Conservation (phyloP, 2,113 vertebrate genomes). For the Xenopus laevis region DNA sequence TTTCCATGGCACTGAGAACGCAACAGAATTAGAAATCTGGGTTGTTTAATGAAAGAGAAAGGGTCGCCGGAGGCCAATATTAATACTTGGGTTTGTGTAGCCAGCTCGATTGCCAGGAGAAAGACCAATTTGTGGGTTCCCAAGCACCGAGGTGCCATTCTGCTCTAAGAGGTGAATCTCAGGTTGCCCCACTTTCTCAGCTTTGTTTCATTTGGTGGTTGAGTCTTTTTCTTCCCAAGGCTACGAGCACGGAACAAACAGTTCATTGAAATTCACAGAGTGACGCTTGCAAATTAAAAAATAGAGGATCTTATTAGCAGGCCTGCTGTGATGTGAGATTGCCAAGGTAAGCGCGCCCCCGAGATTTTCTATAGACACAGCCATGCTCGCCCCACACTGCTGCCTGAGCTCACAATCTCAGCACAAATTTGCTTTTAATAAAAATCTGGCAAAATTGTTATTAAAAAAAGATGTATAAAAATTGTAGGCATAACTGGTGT, state of each 20-base stretch:
- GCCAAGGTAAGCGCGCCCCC: neutral
- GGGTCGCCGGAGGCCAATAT: neutral
- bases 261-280: conserved; percentile 17
- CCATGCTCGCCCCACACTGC: neutral
- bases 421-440: no score
- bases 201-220: neutral
- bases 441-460: no score
- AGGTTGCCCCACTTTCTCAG: neutral
- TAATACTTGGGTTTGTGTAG: no score
- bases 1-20: no score
- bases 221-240: neutral
- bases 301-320: conserved; percentile 15
- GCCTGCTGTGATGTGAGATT: conserved; percentile 6
- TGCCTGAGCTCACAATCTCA: no score
- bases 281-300: conserved; percentile 8
- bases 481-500: no score
- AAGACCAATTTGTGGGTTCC: no score
- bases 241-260: neutral
- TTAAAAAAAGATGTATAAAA: no score
- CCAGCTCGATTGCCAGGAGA: no score
- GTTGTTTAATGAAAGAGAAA: neutral
- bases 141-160: neutral
- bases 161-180: neutral
- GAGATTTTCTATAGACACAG: neutral
- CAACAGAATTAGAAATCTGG: no score